Evolutionary conservation across 1,140 invertebrate genomes (phyloP), one percentile per base, ranked within the genome.

Genomic region (Ceratina calcarata): DNA sequence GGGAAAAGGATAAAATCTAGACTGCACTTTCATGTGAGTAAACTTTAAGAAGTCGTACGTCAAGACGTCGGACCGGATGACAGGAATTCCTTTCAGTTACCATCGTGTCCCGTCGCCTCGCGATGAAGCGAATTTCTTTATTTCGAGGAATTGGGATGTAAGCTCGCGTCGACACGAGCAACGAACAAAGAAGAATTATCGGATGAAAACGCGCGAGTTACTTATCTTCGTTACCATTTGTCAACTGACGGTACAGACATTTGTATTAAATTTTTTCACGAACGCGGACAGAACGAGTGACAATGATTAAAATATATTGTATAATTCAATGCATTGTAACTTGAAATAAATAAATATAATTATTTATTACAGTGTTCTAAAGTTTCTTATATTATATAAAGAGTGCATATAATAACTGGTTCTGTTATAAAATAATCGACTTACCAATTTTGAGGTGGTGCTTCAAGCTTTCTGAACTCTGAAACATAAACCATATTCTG

Each of bases 31-130:
- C 57, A 53, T 60, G 70, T 13, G 45, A 72, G 57, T 77, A 61
- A 77, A 79, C 81, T 74, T 79, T 71, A 73, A 53, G 67, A 65
- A 78, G 65, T 70, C 75, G 15, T 77, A 51, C 60, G 65, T 61
- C 66, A 68, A 57, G 53, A 57, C 22, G 69, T 79, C 68, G 60
- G 15, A 27, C 53, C 37, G 65, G 32, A 27, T 74, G 81, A 83
- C 69, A 37, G 61, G 79, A 79, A 79, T 74, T 83, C 60, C 49
- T 64, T 66, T 75, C 27, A 57, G 78, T 74, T 74, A 51, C 62
- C 32, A 24, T 77, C 22, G 37, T 45, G 37, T 45, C 37, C 37
- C 10, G 37, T 45, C 37, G 37, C 37, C 37, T 10, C 37, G 24
- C 66, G 57, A 37, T 70, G 49, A 55, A 68, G 12, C 20, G 68